Conservation (phyloP, 2,113 vertebrate species). For the Oncorhynchus clarkii region DNA sequence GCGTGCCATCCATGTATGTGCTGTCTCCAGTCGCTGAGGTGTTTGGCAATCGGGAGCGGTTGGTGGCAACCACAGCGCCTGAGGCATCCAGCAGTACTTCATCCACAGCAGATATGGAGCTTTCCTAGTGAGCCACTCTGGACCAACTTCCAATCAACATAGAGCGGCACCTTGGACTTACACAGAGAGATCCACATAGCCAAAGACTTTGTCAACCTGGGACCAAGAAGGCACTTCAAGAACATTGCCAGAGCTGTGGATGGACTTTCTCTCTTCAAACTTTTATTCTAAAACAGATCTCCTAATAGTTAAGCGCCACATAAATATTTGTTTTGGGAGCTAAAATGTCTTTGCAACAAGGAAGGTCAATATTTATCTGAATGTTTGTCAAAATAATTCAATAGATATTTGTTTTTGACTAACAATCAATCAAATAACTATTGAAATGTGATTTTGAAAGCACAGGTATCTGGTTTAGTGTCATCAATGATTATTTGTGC, state of each 20-base stretch:
- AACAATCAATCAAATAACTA: too few species aligned
- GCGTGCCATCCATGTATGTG: background rate
- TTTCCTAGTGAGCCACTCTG: slow-evolving; percentile 44
- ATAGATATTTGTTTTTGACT: too few species aligned
- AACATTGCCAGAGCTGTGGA: background rate
- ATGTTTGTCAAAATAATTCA: too few species aligned
- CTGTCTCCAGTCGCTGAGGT: slow-evolving; percentile 80
- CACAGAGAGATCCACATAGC: background rate
- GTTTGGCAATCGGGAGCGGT: slow-evolving; percentile 84
- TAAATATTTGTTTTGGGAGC: background rate
- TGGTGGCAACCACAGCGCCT: slow-evolving; percentile 65
- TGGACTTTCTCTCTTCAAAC: background rate
- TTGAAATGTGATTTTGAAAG: too few species aligned
- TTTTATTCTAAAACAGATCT: background rate
- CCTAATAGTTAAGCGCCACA: background rate
- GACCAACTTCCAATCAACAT: slow-evolving; percentile 6
- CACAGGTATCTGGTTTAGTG: background rate
- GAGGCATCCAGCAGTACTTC: slow-evolving; percentile 57
- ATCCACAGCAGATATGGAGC: slow-evolving; percentile 66
- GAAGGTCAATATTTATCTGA: background rate
- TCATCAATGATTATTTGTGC: background rate
- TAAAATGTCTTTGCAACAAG: background rate
- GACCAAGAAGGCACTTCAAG: background rate
- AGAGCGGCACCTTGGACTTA: background rate
- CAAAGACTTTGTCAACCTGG: background rate